Percentiles rank a stretch among this genome's conserved stretches.
phyloP scores from a whole-genome alignment of 2,113 vertebrate genomes.

The Hydrochoerus hydrochaeris region DNA sequence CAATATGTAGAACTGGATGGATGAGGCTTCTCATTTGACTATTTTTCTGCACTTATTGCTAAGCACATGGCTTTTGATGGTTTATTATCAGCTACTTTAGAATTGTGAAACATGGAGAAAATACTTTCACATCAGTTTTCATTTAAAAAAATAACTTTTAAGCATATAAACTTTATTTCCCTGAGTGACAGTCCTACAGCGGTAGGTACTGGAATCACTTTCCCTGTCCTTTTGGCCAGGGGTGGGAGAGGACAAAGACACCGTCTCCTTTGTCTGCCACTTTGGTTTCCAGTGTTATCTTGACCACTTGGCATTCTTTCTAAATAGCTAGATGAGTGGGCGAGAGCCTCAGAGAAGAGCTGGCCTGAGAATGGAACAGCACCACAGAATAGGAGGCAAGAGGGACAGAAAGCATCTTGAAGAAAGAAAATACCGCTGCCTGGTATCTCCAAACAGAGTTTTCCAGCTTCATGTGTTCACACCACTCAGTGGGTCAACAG shows the following conservation, averaged over 20 bases:
- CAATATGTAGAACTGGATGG: conserved; percentile 72
- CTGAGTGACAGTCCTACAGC: neutral
- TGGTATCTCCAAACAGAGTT: conserved; percentile 29
- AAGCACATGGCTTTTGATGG: conserved; percentile 6
- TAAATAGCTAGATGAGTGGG: neutral
- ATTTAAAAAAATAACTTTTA: neutral
- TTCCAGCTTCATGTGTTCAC: neutral
- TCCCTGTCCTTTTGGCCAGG: neutral
- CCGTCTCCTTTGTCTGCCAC: conserved; percentile 43
- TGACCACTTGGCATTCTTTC: conserved; percentile 26
- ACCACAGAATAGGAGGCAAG: conserved; percentile 36
- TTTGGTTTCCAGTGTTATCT: conserved; percentile 1
- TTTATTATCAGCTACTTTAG: conserved; percentile 12
- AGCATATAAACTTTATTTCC: neutral
- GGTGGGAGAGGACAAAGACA: neutral
- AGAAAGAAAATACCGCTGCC: conserved; percentile 53
- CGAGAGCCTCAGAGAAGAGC: neutral
- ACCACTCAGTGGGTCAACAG: neutral
- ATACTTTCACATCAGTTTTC: neutral
- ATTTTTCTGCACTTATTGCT: conserved; percentile 70
- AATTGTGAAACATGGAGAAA: conserved; percentile 44
- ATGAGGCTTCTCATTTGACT: conserved; percentile 76
- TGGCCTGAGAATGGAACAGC: conserved; percentile 35
- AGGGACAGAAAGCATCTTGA: conserved; percentile 40
- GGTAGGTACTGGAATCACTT: neutral